These are phyloP conservation scores for Indri indri DNA, from an alignment of 2,113 vertebrate genomes.

Conservation along the genomic window DNA sequence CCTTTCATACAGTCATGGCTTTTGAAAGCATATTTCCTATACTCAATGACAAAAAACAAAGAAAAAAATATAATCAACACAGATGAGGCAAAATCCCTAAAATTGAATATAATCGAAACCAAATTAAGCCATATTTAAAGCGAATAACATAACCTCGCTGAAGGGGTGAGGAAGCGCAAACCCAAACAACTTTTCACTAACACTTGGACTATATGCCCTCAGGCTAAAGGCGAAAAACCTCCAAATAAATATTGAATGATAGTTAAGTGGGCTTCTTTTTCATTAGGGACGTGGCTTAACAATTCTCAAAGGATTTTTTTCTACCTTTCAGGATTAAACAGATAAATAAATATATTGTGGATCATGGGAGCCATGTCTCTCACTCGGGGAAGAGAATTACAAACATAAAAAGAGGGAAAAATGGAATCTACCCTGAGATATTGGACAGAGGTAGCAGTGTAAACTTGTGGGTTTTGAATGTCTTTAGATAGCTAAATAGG, in stretches of 20 bases:
- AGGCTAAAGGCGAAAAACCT: neutral
- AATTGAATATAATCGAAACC: neutral
- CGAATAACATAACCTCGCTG: neutral
- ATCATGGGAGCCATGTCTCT: neutral
- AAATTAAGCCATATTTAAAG: neutral
- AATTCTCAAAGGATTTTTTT: neutral
- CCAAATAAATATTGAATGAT: neutral
- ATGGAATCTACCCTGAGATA: neutral
- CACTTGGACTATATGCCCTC: neutral
- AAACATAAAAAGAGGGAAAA: neutral
- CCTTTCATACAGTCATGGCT: neutral
- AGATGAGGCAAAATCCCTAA: neutral
- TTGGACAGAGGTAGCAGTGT: neutral
- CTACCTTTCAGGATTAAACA: neutral
- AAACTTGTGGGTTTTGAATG: neutral
- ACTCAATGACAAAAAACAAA: neutral
- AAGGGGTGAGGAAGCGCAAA: neutral
- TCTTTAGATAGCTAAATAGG: neutral
- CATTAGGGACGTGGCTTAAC: neutral
- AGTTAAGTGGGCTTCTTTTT: neutral
- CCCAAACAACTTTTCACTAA: neutral
- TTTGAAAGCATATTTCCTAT: neutral
- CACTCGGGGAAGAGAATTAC: neutral
- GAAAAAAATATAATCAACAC: neutral
- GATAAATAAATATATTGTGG: neutral